A percentile compares a stretch with the other conserved stretches of the same genome.
Conservation (phyloP, 2,888 invertebrate genomes). For the Drosophila nr. perissopoda region DNA sequence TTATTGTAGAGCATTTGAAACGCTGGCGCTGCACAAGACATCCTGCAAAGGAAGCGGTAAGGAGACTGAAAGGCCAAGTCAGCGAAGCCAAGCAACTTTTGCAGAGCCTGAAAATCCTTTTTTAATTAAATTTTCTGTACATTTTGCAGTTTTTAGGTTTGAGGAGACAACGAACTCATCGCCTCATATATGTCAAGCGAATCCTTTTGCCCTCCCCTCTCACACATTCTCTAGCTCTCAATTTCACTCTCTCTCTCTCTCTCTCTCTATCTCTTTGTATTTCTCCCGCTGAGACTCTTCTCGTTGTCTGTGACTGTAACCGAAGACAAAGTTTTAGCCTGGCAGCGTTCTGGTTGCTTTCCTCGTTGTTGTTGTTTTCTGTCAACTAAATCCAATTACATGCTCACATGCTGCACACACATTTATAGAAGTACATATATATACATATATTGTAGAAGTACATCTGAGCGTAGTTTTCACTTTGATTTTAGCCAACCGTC, state of each 20-base stretch:
- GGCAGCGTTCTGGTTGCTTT: slow-evolving; percentile 52
- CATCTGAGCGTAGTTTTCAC: slow-evolving; percentile 45
- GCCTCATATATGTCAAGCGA: slow-evolving; percentile 54
- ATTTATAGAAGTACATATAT: neutral
- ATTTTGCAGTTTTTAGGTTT: slow-evolving; percentile 78
- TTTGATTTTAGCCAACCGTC: slow-evolving; percentile 47
- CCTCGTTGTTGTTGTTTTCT: slow-evolving; percentile 57
- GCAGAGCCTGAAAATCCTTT: slow-evolving; percentile 72
- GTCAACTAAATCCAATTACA: slow-evolving; percentile 77
- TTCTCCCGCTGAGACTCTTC: slow-evolving; percentile 32
- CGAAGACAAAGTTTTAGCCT: slow-evolving; percentile 72
- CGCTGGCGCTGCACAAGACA: slow-evolving; percentile 47
- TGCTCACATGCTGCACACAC: slow-evolving; percentile 23
- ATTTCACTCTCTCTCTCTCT: neutral
- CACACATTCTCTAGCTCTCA: neutral
- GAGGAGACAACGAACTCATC: slow-evolving; percentile 51
- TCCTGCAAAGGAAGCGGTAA: neutral
- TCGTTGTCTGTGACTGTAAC: slow-evolving; percentile 53
- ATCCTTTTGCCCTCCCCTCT: slow-evolving; percentile 38
- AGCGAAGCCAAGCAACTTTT: slow-evolving; percentile 74
- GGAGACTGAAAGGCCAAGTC: slow-evolving; percentile 51
- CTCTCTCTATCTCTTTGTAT: neutral
- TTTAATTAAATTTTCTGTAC: slow-evolving; percentile 78
- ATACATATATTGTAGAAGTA: neutral
- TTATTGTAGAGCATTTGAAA: slow-evolving; percentile 23